These are phyloP conservation scores for Sycobia sp. DNA, from an alignment of 1,140 invertebrate genomes.

Conservation along the genomic window DNA sequence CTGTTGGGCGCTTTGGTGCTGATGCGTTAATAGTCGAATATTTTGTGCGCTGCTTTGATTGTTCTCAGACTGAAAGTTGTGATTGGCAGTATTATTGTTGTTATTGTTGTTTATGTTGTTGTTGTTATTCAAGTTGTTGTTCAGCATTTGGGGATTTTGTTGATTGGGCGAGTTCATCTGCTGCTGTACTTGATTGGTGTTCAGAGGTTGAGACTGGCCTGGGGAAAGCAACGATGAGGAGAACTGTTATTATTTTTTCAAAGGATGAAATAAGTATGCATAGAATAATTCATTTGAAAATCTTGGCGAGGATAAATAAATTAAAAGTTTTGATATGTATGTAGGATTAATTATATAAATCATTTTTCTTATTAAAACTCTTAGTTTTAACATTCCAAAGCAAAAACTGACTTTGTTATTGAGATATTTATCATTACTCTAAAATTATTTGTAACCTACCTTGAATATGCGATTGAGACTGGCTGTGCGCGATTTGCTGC, in stretches of 20 bases:
- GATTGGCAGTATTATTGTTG: conserved; percentile 39
- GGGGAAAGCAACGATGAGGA: conserved; percentile 20
- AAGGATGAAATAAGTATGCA: too few relatives aligned
- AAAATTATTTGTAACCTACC: conserved; percentile 39
- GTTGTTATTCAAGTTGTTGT: conserved; percentile 47
- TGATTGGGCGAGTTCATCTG: conserved; percentile 48
- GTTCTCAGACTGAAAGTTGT: conserved; percentile 42
- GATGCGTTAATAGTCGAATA: conserved; percentile 39
- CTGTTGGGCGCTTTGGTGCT: conserved; percentile 42
- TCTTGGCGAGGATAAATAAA: too few relatives aligned
- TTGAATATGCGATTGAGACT: conserved; percentile 59
- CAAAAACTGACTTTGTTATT: not conserved
- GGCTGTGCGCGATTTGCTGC: conserved; percentile 58
- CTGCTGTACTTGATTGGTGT: conserved; percentile 45
- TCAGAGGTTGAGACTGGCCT: conserved; percentile 56
- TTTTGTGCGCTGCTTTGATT: conserved; percentile 52
- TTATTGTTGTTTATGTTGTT: conserved; percentile 43
- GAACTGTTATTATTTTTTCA: too few relatives aligned
- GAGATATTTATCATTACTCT: not conserved
- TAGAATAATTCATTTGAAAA: too few relatives aligned
- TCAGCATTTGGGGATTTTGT: conserved; percentile 37
- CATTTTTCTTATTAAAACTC: too few relatives aligned
- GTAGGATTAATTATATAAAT: too few relatives aligned
- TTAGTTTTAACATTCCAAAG: not conserved
- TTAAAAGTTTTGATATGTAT: too few relatives aligned